Evolutionary conservation across 1,140 invertebrate species (phyloP), one percentile per base, ranked within the genome.

Genomic region (Carcinoscorpius rotundicauda): DNA sequence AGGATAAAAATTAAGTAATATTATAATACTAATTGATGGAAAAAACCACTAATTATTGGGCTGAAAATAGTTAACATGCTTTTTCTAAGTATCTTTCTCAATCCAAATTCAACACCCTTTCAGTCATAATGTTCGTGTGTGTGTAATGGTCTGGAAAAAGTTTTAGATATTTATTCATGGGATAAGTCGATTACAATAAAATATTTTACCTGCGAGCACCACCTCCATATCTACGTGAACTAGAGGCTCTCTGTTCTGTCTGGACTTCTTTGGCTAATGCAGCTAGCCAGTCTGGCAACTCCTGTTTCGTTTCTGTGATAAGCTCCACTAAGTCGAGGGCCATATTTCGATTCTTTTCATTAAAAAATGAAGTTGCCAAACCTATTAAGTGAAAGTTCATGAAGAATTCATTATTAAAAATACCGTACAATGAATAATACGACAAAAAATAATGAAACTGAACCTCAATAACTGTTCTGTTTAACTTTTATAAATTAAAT

Each of bases 311-410:
- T 78, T 99, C 97, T 48, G 86, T 82, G 52, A 99, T 82, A 63
- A 99, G 79, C 76, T 97, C 93, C 49, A 97, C 83, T 71, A 99
- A 82, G 74, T 98, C 94, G 11, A 87, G 84, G 11, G 91, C 88
- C 74, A 99, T 85, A 78, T 97, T 97, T 71, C 90, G 85, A 80
- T 99, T 99, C 77, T 95, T 97, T 68, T 93, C 88, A 79, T 99
- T 99, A 82, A 99, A 98, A 79, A 99, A 99, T 10, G 94, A 98
- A 50, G 95, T 99, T 60, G 97, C 96, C 63, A 97, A 79, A 71
- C 89, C 90, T 69, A 58, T 3, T 2, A 29, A 29, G 29, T 29
- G 29, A 29, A 29, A 29, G 0, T 29, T 29, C 2, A 29, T 29
- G 29, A 29, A 29, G 29, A 29, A 29, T 29, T 29, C 29, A 29